phyloP scores from a whole-genome alignment of 2,888 invertebrate species.

The Graphium colonna region DNA sequence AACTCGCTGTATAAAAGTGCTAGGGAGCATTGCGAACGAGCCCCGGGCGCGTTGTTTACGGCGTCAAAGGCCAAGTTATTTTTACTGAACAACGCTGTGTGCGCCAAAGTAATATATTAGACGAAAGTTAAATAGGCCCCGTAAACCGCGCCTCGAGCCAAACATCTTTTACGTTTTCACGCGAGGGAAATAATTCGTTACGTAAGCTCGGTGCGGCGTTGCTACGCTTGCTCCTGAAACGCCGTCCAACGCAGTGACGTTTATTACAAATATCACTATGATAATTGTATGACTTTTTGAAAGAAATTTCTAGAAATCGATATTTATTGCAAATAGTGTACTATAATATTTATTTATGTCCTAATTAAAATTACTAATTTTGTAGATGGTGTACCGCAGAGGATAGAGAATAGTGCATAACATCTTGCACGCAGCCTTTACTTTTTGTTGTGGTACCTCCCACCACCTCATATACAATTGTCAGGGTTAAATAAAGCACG shows the following conservation, averaged over 20 bases:
- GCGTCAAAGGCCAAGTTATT: conserved; percentile 17
- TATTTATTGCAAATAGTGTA: background rate
- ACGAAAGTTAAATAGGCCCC: conserved; percentile 18
- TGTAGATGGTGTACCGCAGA: no score
- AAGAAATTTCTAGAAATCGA: background rate
- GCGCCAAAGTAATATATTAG: conserved; percentile 12
- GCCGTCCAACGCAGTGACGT: background rate
- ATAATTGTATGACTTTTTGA: no score
- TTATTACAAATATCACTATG: background rate
- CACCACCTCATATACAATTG: no score
- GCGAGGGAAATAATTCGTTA: conserved; percentile 12
- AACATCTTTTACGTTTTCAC: conserved; percentile 6
- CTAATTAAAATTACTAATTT: no score
- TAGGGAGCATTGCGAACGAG: conserved; percentile 7
- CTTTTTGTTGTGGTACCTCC: no score
- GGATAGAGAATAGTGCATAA: no score
- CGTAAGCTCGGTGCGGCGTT: background rate
- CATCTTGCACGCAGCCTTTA: no score
- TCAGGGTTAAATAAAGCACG: background rate
- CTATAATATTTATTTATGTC: background rate
- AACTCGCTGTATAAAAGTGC: conserved; percentile 1
- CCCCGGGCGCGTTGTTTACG: conserved; percentile 15
- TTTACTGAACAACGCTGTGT: conserved; percentile 16
- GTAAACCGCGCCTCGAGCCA: conserved; percentile 10
- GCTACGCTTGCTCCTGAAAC: background rate